A percentile compares a stretch with the other conserved stretches of the same genome.
These are phyloP conservation scores for Pteronotus mesoamericanus DNA, from an alignment of 2,797 vertebrate species.

Conservation along the genomic window DNA sequence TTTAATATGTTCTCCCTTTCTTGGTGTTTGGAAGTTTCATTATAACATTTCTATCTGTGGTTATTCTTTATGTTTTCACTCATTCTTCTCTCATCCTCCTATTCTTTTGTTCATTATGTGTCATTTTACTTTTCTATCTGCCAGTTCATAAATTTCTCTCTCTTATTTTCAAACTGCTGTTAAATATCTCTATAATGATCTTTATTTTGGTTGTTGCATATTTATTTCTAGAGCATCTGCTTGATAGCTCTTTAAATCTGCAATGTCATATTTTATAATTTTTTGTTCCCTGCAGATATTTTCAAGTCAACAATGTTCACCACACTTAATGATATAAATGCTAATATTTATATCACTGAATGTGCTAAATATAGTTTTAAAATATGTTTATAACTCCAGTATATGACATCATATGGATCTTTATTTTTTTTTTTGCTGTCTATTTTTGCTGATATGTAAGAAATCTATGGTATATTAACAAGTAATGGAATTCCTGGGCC, in stretches of 20 bases:
- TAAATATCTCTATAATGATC: neutral
- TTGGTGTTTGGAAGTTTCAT: neutral
- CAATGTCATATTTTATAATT: neutral
- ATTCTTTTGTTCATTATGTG: neutral
- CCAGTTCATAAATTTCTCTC: neutral
- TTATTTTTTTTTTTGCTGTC: neutral
- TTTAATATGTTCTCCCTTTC: neutral
- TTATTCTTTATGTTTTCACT: too few species aligned
- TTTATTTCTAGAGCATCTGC: neutral
- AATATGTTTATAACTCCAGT: neutral
- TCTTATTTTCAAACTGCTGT: neutral
- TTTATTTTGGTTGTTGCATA: neutral
- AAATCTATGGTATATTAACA: neutral
- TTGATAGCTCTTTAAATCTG: neutral
- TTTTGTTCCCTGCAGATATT: neutral
- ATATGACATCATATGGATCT: neutral
- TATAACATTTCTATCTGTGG: neutral
- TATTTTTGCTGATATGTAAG: neutral
- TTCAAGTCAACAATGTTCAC: neutral
- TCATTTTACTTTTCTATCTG: neutral
- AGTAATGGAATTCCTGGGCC: neutral
- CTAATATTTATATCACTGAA: neutral
- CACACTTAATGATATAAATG: neutral
- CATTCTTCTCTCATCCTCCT: neutral
- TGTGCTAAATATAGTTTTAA: neutral